These are phyloP conservation scores for Siniperca chuatsi DNA, from an alignment of 2,113 vertebrate species.

Conservation along the genomic window DNA sequence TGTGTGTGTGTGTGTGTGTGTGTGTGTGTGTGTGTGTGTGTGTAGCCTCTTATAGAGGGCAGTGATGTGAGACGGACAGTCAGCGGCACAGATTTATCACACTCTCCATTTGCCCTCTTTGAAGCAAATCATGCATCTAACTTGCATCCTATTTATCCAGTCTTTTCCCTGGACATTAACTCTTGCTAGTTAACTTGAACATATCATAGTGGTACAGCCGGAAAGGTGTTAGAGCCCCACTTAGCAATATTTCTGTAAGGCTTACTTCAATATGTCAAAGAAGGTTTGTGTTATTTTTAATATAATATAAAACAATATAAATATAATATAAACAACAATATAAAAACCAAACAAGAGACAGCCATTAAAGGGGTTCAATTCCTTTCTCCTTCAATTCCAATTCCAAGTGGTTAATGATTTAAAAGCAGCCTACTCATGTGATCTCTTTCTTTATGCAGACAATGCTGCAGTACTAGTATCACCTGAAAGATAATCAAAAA, in stretches of 20 bases:
- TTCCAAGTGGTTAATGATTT: not conserved
- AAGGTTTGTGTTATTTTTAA: not conserved
- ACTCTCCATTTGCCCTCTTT: slow-evolving; percentile 50
- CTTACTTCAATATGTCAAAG: not conserved
- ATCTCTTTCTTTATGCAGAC: slow-evolving; percentile 12
- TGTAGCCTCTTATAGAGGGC: slow-evolving; percentile 86
- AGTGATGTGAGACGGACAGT: slow-evolving; percentile 86
- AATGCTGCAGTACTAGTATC: not conserved
- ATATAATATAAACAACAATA: too few relatives aligned
- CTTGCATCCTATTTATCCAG: slow-evolving; percentile 33
- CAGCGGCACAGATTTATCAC: slow-evolving; percentile 74
- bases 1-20: too few relatives aligned
- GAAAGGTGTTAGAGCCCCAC: not conserved
- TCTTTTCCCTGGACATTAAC: slow-evolving; percentile 12
- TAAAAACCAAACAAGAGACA: not conserved
- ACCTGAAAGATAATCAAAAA: not conserved
- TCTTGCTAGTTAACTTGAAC: slow-evolving; percentile 10
- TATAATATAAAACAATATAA: not conserved
- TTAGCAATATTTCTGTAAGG: not conserved
- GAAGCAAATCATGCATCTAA: slow-evolving; percentile 45
- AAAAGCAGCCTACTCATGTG: not conserved
- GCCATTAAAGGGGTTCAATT: not conserved
- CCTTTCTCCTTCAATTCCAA: not conserved
- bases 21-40: slow-evolving; percentile 58
- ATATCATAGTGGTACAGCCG: slow-evolving; percentile 13